These are phyloP conservation scores for Bathybates hornii DNA, from an alignment of 2,113 vertebrate species.

Conservation along the genomic window DNA sequence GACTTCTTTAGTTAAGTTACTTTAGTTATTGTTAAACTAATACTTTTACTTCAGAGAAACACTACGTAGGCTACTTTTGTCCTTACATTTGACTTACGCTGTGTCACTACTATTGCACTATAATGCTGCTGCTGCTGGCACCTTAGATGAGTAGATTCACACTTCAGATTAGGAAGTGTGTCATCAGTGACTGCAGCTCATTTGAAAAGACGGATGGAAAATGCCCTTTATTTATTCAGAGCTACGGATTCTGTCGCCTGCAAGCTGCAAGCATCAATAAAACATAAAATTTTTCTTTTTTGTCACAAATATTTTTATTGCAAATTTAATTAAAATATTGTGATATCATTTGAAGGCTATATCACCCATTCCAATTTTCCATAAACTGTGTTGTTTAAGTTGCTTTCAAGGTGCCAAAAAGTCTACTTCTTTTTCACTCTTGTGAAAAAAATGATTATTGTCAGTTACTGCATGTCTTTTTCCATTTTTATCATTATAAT, in stretches of 20 bases:
- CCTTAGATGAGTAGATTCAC: not conserved
- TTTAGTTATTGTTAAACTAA: not conserved
- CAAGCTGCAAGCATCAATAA: not conserved
- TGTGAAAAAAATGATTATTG: not conserved
- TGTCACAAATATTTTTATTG: not conserved
- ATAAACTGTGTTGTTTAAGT: not conserved
- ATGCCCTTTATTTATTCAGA: not conserved
- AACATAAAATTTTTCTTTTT: not conserved
- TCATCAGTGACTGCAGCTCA: not conserved
- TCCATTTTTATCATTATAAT: not conserved
- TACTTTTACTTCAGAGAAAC: not conserved
- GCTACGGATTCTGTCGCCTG: not conserved
- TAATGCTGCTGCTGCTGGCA: not conserved
- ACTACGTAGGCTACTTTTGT: not conserved
- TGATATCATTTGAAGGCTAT: not conserved
- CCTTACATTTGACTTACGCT: not conserved
- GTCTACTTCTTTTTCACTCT: not conserved
- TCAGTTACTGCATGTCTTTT: not conserved
- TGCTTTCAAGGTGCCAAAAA: not conserved
- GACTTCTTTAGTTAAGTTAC: not conserved
- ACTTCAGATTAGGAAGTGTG: not conserved
- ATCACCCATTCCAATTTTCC: not conserved
- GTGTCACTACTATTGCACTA: not conserved
- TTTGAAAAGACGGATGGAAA: not conserved
- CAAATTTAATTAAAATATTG: not conserved